Evolutionary conservation across 1,140 invertebrate genomes (phyloP), one percentile per base, ranked within the genome.

Genomic region (Battus philenor): DNA sequence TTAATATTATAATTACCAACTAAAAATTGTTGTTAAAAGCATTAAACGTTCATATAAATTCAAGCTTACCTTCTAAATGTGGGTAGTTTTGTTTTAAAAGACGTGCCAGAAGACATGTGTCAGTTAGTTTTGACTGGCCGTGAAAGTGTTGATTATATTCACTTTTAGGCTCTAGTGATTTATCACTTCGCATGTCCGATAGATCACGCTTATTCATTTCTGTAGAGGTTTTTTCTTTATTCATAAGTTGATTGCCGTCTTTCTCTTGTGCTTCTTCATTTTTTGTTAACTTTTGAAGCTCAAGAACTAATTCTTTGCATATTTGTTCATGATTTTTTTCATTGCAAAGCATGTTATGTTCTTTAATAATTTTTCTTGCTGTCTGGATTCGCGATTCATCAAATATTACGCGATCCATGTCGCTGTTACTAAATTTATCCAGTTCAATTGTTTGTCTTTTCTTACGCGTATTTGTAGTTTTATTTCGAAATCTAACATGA

Each of bases 301-400:
- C 68, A n/a, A 29, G 47, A 12, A 80, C 50, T 11, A 80, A 45
- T 17, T 72, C 54, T 58, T 68, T 72, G 33, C 77, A 84, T 10
- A 64, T 47, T 9, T 68, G 47, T 44, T 53, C 53, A 32, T 69
- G 53, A 20, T 56, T 57, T 12, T 62, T 48, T 22, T 69, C 47
- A 18, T 69, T 68, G 33, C 77, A 84, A 29, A 64, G 11, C 15
- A 57, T 29, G 13, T 79, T 56, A 15, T 79, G 64, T 12, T 76
- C 63, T 2, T 54, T 45, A 31, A 84, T 58, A 1, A 81, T 59
- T 49, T 74, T 69, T 54, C 51, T 64, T 17, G 60, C 64, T 50
- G 62, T 68, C 54, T 61, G 48, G n/a, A 66, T 48, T 27, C 65
- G 33, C 16, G 55, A 54, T 36, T 74, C 61, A 41, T 61, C 63